These are phyloP conservation scores for Coelopa frigida DNA, from an alignment of 1,140 invertebrate genomes.

Conservation along the genomic window DNA sequence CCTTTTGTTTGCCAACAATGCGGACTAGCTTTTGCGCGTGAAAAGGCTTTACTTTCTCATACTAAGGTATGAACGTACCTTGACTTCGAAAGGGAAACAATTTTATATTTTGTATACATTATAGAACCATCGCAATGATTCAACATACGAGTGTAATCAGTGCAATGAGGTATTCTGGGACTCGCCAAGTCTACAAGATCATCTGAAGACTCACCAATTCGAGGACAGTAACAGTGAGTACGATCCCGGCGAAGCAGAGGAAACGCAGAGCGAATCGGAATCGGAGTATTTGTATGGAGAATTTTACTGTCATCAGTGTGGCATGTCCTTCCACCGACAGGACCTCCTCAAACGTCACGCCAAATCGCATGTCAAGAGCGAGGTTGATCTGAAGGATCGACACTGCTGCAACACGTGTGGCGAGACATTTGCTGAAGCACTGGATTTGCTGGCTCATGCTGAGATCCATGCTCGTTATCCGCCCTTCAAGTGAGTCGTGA, in stretches of 20 bases:
- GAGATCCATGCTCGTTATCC: conserved; percentile 60
- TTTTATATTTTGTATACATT: conserved; percentile 17
- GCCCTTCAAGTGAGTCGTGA: conserved; percentile 46
- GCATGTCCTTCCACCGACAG: conserved; percentile 64
- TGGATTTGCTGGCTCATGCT: conserved; percentile 67
- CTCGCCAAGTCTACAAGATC: conserved; percentile 56
- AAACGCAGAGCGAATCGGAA: conserved; percentile 46
- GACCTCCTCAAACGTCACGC: conserved; percentile 65
- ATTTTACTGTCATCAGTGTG: conserved; percentile 68
- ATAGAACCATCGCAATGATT: conserved; percentile 64
- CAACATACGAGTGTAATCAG: conserved; percentile 65
- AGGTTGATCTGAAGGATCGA: conserved; percentile 26
- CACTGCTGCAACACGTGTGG: conserved; percentile 65
- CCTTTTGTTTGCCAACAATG: conserved; percentile 75
- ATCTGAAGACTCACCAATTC: conserved; percentile 53
- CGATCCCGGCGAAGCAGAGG: conserved; percentile 44
- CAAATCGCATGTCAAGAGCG: conserved; percentile 47
- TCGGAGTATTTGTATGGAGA: conserved; percentile 58
- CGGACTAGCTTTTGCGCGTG: conserved; percentile 68
- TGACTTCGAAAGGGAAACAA: too few species aligned
- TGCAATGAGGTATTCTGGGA: conserved; percentile 77
- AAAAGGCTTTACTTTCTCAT: conserved; percentile 71
- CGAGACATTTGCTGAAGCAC: conserved; percentile 63
- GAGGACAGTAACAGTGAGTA: conserved; percentile 43
- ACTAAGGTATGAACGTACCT: conserved; percentile 44